phyloP scores from a whole-genome alignment of 2,888 invertebrate species.

The Lutraria lutraria region DNA sequence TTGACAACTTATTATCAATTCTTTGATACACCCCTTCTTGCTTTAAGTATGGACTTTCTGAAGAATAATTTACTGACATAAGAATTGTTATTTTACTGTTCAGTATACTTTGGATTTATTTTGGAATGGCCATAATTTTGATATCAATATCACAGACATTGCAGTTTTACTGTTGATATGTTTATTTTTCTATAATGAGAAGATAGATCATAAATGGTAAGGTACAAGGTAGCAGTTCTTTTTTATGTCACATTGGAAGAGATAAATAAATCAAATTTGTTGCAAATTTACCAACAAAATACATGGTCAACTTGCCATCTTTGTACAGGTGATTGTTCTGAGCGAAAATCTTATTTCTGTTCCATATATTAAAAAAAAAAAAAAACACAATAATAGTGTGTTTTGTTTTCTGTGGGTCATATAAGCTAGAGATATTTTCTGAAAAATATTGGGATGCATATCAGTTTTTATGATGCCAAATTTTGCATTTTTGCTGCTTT shows the following conservation, averaged over 20 bases:
- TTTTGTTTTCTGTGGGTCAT: not conserved
- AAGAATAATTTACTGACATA: not conserved
- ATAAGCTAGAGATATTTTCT: not conserved
- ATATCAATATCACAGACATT: not conserved
- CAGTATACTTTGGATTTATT: not conserved
- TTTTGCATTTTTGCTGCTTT: not conserved
- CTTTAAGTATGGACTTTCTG: not conserved
- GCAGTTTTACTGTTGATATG: not conserved
- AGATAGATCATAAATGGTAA: too few species aligned
- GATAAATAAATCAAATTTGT: not conserved
- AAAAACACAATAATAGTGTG: too few species aligned
- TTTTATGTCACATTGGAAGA: not conserved
- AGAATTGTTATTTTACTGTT: not conserved
- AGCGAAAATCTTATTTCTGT: not conserved
- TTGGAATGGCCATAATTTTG: not conserved
- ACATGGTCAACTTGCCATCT: not conserved
- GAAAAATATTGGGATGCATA: not conserved
- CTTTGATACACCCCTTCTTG: not conserved
- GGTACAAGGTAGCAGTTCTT: too few species aligned
- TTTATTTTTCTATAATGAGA: not conserved
- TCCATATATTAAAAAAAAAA: not conserved
- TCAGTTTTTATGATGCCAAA: not conserved
- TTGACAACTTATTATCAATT: not conserved
- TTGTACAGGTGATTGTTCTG: not conserved
- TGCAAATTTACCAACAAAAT: not conserved